Conservation (phyloP, 2,113 vertebrate species). For the Dolichotis patagonum region DNA sequence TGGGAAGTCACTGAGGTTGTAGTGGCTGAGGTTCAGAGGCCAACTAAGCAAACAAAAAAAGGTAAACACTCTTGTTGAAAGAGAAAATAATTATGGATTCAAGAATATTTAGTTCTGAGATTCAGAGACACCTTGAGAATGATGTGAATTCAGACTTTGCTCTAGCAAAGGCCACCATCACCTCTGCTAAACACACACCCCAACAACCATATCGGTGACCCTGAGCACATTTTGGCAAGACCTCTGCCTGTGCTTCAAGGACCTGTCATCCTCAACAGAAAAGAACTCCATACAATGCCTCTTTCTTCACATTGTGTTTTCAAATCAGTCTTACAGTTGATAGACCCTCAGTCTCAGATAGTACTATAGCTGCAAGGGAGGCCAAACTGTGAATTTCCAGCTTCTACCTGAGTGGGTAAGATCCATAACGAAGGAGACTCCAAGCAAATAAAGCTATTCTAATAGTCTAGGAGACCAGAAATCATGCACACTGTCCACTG, state of each 20-base stretch:
- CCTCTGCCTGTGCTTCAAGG: background rate
- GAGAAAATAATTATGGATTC: background rate
- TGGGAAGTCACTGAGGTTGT: background rate
- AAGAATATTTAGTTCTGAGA: background rate
- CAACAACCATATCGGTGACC: background rate
- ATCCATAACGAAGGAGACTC: background rate
- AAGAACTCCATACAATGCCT: background rate
- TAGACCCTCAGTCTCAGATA: background rate
- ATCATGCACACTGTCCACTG: background rate
- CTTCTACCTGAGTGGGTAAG: background rate
- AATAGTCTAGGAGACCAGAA: background rate
- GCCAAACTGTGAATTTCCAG: background rate
- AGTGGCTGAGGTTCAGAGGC: background rate
- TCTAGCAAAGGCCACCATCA: background rate
- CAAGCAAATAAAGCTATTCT: background rate
- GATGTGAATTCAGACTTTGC: background rate
- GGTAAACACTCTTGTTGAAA: constrained; percentile 10
- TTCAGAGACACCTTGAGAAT: background rate
- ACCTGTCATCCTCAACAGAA: background rate
- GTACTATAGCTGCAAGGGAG: background rate
- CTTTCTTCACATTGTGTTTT: background rate
- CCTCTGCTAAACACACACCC: background rate
- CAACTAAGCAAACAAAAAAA: background rate
- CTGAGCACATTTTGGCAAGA: background rate
- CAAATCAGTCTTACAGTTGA: background rate